Evolutionary conservation across 2,888 invertebrate species (phyloP).

Genomic region (Spodoptera littoralis): DNA sequence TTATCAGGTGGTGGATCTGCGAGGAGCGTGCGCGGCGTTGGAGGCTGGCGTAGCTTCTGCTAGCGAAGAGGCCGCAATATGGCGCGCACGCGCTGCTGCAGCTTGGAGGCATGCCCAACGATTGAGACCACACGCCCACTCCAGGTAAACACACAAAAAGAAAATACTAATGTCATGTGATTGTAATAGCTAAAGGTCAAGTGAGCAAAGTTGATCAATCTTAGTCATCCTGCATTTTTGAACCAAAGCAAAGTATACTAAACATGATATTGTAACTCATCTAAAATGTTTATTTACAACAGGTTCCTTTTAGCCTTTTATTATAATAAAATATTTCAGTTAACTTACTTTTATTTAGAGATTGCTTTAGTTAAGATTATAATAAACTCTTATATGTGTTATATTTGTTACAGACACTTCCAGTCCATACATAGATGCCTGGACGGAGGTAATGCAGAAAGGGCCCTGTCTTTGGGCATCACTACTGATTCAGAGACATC

Average conservation of each 20-base stretch:
- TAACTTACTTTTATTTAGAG: too few species aligned
- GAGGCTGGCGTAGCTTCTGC: slow-evolving; percentile 92
- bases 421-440: slow-evolving; percentile 80
- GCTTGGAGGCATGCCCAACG: slow-evolving; percentile 91
- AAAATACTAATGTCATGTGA: too few species aligned
- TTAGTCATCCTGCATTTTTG: too few species aligned
- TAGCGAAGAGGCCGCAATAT: slow-evolving; percentile 92
- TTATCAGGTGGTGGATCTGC: slow-evolving; percentile 90
- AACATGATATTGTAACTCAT: too few species aligned
- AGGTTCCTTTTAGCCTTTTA: too few species aligned
- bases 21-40: slow-evolving; percentile 92
- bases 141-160: slow-evolving; percentile 57
- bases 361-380: too few species aligned
- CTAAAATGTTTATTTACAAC: too few species aligned
- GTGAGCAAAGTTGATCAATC: too few species aligned
- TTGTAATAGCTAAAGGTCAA: too few species aligned
- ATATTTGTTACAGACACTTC: slow-evolving; percentile 74
- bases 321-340: too few species aligned
- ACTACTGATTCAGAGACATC: slow-evolving; percentile 85
- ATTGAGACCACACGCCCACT: slow-evolving; percentile 89
- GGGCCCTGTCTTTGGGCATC: slow-evolving; percentile 78
- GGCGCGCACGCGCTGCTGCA: slow-evolving; percentile 92
- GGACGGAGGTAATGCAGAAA: slow-evolving; percentile 74
- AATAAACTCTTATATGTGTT: too few species aligned
- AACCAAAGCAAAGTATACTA: too few species aligned